phyloP scores from a whole-genome alignment of 1,140 invertebrate genomes.

The Lasioglossum albipes region DNA sequence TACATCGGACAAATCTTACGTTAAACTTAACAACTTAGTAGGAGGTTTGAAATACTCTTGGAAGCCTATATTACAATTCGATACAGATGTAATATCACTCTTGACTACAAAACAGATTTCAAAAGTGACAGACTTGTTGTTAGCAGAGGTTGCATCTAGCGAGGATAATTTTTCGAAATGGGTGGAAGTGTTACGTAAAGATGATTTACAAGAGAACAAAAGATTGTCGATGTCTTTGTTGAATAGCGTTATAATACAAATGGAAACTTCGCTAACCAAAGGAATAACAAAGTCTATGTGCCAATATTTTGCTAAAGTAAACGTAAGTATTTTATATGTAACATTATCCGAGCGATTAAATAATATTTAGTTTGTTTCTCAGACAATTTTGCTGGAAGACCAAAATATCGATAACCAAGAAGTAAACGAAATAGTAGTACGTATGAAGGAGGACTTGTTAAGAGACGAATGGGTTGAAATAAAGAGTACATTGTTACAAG shows the following conservation, averaged over 20 bases:
- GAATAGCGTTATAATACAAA: conserved; percentile 53
- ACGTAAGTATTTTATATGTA: conserved; percentile 28
- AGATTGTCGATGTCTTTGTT: conserved; percentile 55
- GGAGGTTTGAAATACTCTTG: conserved; percentile 57
- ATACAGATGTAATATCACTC: conserved; percentile 44
- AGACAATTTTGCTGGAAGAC: conserved; percentile 54
- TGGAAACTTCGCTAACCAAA: conserved; percentile 43
- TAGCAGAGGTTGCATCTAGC: conserved; percentile 45
- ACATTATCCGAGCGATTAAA: conserved; percentile 23
- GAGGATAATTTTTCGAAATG: conserved; percentile 42
- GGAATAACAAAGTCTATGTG: conserved; percentile 53
- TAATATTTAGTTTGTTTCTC: conserved; percentile 17
- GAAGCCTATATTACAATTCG: conserved; percentile 56
- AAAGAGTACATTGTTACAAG: conserved; percentile 14
- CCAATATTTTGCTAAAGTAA: conserved; percentile 58
- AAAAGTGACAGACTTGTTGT: conserved; percentile 56
- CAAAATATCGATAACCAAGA: conserved; percentile 45
- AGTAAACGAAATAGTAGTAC: conserved; percentile 45
- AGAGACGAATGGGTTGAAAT: conserved; percentile 52
- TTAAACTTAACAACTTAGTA: conserved; percentile 53
- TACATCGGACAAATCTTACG: conserved; percentile 20
- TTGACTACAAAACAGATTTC: conserved; percentile 58
- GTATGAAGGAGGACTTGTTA: conserved; percentile 51
- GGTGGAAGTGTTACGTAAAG: conserved; percentile 48
- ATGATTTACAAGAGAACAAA: conserved; percentile 61